phyloP scores from a whole-genome alignment of 2,113 vertebrate genomes.

The Microtus ochrogaster region DNA sequence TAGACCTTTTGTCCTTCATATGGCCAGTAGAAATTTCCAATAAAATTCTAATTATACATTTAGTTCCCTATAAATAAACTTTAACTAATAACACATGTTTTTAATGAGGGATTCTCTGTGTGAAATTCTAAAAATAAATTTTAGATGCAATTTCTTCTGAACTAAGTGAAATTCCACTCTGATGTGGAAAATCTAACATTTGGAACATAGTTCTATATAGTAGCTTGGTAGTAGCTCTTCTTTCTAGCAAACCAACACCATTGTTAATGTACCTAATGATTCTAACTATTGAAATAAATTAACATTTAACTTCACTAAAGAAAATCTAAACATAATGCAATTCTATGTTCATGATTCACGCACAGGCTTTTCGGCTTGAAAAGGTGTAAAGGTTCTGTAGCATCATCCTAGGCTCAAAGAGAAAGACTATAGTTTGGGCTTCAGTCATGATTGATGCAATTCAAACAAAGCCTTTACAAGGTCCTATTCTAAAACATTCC shows the following conservation, averaged over 20 bases:
- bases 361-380: not conserved
- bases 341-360: slow-evolving; percentile 1
- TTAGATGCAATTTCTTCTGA: not conserved
- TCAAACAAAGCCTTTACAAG: not conserved
- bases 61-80: not conserved
- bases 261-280: not conserved
- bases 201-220: not conserved
- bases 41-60: slow-evolving; percentile 6
- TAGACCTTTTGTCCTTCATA: not conserved
- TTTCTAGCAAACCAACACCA: not conserved
- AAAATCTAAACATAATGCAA: slow-evolving; percentile 7
- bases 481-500: slow-evolving; percentile 32
- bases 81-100: not conserved
- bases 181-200: not conserved
- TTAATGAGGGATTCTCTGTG: not conserved
- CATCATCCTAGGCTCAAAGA: not conserved
- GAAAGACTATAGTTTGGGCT: not conserved
- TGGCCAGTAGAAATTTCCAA: not conserved
- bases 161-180: slow-evolving; percentile 3
- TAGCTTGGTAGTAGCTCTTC: not conserved
- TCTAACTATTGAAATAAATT: not conserved
- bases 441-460: not conserved
- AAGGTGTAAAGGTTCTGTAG: not conserved
- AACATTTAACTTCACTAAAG: not conserved
- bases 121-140: slow-evolving; percentile 46